Evolutionary conservation across 2,888 invertebrate genomes (phyloP).

Genomic region (Campopleginae sp.): DNA sequence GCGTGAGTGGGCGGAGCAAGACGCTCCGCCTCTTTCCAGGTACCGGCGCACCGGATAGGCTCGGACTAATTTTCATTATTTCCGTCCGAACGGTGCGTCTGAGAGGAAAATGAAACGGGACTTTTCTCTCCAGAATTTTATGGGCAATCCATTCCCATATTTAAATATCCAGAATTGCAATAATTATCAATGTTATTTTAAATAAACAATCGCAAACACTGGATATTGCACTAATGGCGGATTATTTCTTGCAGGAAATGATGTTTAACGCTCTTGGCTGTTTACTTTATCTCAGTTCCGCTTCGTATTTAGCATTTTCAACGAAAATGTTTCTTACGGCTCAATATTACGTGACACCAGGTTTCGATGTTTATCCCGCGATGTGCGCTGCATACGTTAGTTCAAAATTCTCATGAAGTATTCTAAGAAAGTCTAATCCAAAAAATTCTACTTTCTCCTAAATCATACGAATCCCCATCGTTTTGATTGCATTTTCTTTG

Average conservation of each 20-base stretch:
- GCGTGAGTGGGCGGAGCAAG: neutral
- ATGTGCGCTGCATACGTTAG: slow-evolving; percentile 95
- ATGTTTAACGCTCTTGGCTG: slow-evolving; percentile 92
- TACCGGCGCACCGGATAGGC: neutral
- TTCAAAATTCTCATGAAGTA: neutral
- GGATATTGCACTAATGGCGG: neutral
- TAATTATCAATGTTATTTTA: too few relatives aligned
- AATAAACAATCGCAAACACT: neutral
- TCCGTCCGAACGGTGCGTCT: neutral
- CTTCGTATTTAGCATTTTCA: slow-evolving; percentile 92
- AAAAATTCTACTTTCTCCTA: slow-evolving; percentile 12
- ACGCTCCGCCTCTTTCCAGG: neutral
- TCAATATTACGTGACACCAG: slow-evolving; percentile 90
- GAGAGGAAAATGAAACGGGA: neutral
- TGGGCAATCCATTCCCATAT: neutral
- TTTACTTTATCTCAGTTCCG: slow-evolving; percentile 91
- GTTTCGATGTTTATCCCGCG: slow-evolving; percentile 93
- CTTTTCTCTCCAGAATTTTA: neutral
- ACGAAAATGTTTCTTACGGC: slow-evolving; percentile 92
- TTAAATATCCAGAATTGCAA: neutral
- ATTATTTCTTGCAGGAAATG: slow-evolving; percentile 88
- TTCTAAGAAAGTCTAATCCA: neutral
- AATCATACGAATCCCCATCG: neutral
- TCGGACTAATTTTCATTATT: neutral
- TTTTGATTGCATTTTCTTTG: slow-evolving; percentile 81